These are phyloP conservation scores for Fringilla coelebs DNA, from an alignment of 2,797 vertebrate species.

Conservation along the genomic window DNA sequence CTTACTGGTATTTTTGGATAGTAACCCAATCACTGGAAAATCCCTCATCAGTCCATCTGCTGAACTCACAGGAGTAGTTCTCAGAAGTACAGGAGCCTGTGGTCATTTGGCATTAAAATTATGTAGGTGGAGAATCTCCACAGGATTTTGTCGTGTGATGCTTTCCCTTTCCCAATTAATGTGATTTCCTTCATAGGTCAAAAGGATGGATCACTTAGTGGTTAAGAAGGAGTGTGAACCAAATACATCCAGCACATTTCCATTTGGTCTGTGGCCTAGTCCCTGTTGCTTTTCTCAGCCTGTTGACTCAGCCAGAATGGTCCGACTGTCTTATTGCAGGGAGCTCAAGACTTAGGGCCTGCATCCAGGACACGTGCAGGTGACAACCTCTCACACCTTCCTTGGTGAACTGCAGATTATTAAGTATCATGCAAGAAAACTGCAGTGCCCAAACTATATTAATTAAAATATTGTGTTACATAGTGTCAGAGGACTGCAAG, in stretches of 20 bases:
- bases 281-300: neutral
- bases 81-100: neutral
- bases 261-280: neutral
- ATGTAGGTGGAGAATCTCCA: neutral
- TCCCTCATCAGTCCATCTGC: constrained; percentile 1
- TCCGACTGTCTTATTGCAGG: neutral
- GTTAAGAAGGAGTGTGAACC: neutral
- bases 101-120: neutral
- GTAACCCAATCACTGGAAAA: neutral
- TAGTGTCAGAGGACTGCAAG: neutral
- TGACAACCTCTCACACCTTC: neutral
- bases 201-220: neutral
- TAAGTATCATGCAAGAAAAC: neutral
- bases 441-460: neutral
- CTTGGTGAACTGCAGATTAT: neutral
- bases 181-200: neutral
- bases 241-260: neutral
- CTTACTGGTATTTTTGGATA: constrained; percentile 21
- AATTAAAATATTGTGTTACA: neutral
- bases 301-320: neutral
- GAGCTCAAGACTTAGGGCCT: neutral
- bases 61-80: neutral
- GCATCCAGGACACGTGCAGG: neutral
- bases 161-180: neutral
- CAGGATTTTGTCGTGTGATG: neutral